Percentiles rank a stretch among this genome's conserved stretches.
Conservation (phyloP, 2,888 invertebrate species). For the Drosophila buzzatii region DNA sequence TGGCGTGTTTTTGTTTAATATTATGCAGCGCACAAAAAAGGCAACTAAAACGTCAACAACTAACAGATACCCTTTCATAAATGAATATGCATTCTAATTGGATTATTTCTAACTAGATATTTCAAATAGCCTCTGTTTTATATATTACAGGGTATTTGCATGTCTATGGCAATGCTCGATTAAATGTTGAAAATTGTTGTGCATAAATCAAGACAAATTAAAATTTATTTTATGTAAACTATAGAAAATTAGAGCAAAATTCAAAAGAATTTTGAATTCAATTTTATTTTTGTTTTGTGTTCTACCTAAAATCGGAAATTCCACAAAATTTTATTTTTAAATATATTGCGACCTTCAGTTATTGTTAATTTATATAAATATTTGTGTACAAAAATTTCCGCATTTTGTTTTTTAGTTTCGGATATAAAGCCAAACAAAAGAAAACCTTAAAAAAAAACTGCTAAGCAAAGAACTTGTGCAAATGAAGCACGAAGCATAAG, state of each 20-base stretch:
- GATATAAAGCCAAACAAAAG: constrained; percentile 33
- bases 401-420: constrained; percentile 30
- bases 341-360: constrained; percentile 38
- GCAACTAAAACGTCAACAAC: background rate
- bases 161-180: constrained; percentile 52
- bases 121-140: background rate
- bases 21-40: constrained; percentile 38
- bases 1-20: constrained; percentile 55
- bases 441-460: constrained; percentile 29
- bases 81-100: background rate
- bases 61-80: constrained; percentile 10
- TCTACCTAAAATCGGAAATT: constrained; percentile 30
- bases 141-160: constrained; percentile 8
- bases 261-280: background rate
- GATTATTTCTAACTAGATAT: background rate
- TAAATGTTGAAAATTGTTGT: constrained; percentile 51
- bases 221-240: background rate
- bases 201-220: constrained; percentile 48
- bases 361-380: constrained; percentile 16
- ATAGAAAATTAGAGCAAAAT: constrained; percentile 4
- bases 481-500: constrained; percentile 16
- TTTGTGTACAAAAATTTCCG: constrained; percentile 44
- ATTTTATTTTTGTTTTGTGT: background rate
- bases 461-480: constrained; percentile 40
- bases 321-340: constrained; percentile 1